Base-by-base conservation (phyloP, 2,888 invertebrate genomes). In the Phorcus lineatus region DNA sequence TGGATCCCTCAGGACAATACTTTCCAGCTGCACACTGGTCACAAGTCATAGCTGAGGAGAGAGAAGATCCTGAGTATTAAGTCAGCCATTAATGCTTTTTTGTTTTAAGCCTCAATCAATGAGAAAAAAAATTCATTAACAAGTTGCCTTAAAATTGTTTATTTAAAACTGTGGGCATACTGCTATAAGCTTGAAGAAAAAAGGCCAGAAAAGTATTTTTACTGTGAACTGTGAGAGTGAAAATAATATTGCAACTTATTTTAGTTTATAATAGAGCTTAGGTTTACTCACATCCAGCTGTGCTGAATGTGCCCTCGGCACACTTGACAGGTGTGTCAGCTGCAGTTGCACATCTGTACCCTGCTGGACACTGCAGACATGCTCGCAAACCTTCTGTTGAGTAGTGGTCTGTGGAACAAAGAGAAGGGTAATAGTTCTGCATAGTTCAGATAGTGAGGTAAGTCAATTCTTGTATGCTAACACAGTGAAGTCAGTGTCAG, bases 351-450 rank as follows among this genome's bases (percentile, higher is more conserved):
- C 90, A 90, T 16, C 75, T 28, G 67, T 79, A 85, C 47, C 90
- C 91, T n/a, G 87, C 87, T 9, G 86, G 85, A 80, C 91, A 91
- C 13, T 78, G 80, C n/a, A 81, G 81, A 81, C 91, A 91, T 1
- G 82, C 57, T 16, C 84, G 86, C 66, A 83, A 83, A 9, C 90
- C 89, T 19, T 86, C 84, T 16, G 83, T 80, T 0, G 88, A 86
- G 80, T 86, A 88, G 47, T 86, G 84, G 80, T 86, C 89, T 89
- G 84, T 47, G 7, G 47, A 47, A 66, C 82, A 81, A 7, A 28
- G 47, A 31, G 47, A 17, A 13, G 16, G 28, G 7, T n/a, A 2
- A 6, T 13, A 67, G 28, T 11, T 24, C 9, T 6, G 13, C 2
- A 66, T 4, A 4, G 19, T 22, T 22, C 13, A 16, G n/a, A 22